Base-by-base conservation (phyloP, 2,113 vertebrate genomes). In the Ictalurus furcatus region DNA sequence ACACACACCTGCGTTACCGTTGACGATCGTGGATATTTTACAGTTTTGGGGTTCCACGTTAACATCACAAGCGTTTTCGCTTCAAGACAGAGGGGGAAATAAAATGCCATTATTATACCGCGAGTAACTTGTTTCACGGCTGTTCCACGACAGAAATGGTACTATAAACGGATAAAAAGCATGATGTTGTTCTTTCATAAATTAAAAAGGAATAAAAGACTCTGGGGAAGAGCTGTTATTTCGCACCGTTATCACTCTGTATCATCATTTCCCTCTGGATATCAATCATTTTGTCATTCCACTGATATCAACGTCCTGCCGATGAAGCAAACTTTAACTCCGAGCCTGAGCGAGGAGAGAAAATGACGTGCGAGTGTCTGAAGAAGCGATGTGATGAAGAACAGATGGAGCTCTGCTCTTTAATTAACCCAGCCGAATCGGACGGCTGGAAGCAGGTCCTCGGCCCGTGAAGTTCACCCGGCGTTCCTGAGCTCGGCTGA, bases 401-500 rank as follows among this genome's bases (percentile, higher is more conserved):
- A 96, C 96, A 96, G 96, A 96, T 96, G 96, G 96, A 95, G 94
- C 93, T 94, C 94, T 95, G 95, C 95, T 96, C 95, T 95, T 96
- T 96, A 96, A 96, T 96, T 96, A 96, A 96, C 96, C 96, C 96
- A 92, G 94, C 93, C 94, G 93, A 96, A 96, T 95, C 95, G 96
- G 94, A 94, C 93, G 94, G 93, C 94, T 95, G 95, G 95, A 94
- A 96, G 95, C 94, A 90, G 95, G 94, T 95, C 84, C 95, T 94
- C 94, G 92, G 95, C 92, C 96, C 96, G 95, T 96, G 96, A 96
- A 96, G 95, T 96, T 96, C 96, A 96, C 89, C 94, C 92, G 92
- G 74, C 56, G 81, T 71, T 65, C 21, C 78, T 85, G 91, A 63
- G 85, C 89, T 71, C 79, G n/a, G 40, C 25, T 71, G 90, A 86